phyloP scores from a whole-genome alignment of 1,140 invertebrate species.

The Drosophila fuyamai region DNA sequence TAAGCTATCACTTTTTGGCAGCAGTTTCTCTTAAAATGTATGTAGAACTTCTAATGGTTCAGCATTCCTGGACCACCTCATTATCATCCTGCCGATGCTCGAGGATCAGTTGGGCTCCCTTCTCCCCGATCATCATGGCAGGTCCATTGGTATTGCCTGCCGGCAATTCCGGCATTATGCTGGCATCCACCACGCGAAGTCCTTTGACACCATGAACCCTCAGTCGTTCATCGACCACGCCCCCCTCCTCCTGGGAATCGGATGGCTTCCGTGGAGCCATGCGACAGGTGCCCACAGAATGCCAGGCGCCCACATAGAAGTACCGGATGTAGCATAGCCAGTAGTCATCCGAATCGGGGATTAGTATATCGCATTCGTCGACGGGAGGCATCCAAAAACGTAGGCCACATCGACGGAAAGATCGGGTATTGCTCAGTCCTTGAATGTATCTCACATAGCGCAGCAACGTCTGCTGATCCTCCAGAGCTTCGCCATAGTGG shows the following conservation, averaged over 20 bases:
- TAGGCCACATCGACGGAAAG: constrained; percentile 85
- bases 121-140: constrained; percentile 91
- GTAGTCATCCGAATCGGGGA: constrained; percentile 86
- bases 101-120: constrained; percentile 89
- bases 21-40: no score
- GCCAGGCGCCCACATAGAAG: constrained; percentile 88
- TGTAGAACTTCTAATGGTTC: no score
- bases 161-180: constrained; percentile 91
- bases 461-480: constrained; percentile 89
- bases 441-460: constrained; percentile 87
- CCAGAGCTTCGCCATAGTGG: constrained; percentile 89
- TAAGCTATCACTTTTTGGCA: no score
- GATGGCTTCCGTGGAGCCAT: constrained; percentile 87
- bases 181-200: constrained; percentile 91
- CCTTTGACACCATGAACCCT: constrained; percentile 88
- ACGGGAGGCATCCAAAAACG: constrained; percentile 84
- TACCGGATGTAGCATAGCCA: constrained; percentile 88
- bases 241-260: constrained; percentile 84
- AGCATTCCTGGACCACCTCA: constrained; percentile 19
- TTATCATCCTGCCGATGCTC: constrained; percentile 74
- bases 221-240: constrained; percentile 89
- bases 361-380: constrained; percentile 75
- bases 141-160: constrained; percentile 91
- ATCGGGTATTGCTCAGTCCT: constrained; percentile 85
- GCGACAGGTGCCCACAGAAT: constrained; percentile 90